phyloP scores from a whole-genome alignment of 2,113 vertebrate genomes.

The Coregonus clupeaformis region DNA sequence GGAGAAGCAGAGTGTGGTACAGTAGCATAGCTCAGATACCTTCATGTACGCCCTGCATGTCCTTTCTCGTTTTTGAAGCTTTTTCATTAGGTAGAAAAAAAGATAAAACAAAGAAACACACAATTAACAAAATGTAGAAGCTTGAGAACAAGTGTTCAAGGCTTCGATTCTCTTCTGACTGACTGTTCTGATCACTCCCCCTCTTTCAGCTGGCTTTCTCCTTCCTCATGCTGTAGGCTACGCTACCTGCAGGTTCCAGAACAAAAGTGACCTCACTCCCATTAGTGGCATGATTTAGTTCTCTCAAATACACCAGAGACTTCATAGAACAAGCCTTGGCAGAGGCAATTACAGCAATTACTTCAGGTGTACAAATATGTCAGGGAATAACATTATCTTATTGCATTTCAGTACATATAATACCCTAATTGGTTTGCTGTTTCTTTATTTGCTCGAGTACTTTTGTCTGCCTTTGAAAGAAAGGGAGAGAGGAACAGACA shows the following conservation, averaged over 20 bases:
- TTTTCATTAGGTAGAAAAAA: conserved; percentile 89
- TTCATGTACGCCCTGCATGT: conserved; percentile 99
- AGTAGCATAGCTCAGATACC: conserved; percentile 83
- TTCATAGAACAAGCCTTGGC: conserved; percentile 4
- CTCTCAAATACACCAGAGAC: conserved; percentile 18
- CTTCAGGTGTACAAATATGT: conserved; percentile 19
- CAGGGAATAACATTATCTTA: conserved; percentile 13
- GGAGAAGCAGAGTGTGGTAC: conserved; percentile 73
- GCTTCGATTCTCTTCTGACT: conserved; percentile 21
- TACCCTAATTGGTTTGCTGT: conserved; percentile 3
- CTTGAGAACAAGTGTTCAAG: conserved; percentile 33
- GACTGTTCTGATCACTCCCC: conserved; percentile 5
- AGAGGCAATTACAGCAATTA: conserved; percentile 25
- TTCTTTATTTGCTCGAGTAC: not conserved
- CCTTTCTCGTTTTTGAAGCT: conserved; percentile 99
- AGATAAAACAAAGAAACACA: conserved; percentile 49
- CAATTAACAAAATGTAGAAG: conserved; percentile 77
- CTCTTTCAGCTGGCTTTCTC: not conserved
- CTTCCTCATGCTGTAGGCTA: not conserved
- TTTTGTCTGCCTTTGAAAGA: conserved; percentile 19
- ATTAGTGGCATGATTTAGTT: conserved; percentile 19
- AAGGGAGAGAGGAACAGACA: conserved; percentile 22
- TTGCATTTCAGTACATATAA: conserved; percentile 14
- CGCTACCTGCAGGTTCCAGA: conserved; percentile 27
- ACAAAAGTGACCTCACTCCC: conserved; percentile 16